These are phyloP conservation scores for Trachelus iudaicus DNA, from an alignment of 2,888 invertebrate species.

Conservation along the genomic window DNA sequence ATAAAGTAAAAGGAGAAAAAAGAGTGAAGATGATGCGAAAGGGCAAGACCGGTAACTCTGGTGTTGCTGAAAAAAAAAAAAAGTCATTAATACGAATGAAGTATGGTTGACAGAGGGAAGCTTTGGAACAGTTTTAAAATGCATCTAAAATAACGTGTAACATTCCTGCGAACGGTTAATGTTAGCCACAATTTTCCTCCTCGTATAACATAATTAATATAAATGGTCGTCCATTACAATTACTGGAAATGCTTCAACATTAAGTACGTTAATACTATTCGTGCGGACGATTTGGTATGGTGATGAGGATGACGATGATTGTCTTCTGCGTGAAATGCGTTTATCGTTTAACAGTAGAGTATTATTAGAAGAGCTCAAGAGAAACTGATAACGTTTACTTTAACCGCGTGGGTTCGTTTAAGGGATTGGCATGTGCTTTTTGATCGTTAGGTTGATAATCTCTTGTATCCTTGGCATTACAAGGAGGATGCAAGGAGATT, in stretches of 20 bases:
- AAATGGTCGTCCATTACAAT: conserved; percentile 59
- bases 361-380: conserved; percentile 16
- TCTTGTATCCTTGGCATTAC: not conserved
- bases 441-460: not conserved
- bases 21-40: not conserved
- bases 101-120: conserved; percentile 35
- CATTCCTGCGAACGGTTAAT: conserved; percentile 49
- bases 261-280: conserved; percentile 28
- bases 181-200: conserved; percentile 60
- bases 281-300: conserved; percentile 7
- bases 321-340: not conserved
- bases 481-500: not conserved
- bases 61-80: not conserved
- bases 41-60: not conserved
- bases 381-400: not conserved
- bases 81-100: not conserved
- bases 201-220: conserved; percentile 48
- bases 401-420: conserved; percentile 7
- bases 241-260: conserved; percentile 57
- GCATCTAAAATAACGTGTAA: conserved; percentile 52
- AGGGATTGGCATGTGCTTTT: not conserved
- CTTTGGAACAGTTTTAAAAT: conserved; percentile 48
- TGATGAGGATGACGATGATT: not conserved
- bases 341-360: not conserved
- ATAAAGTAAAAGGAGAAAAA: not conserved